Conservation (phyloP, 2,113 vertebrate species). For the Xiphophorus maculatus region DNA sequence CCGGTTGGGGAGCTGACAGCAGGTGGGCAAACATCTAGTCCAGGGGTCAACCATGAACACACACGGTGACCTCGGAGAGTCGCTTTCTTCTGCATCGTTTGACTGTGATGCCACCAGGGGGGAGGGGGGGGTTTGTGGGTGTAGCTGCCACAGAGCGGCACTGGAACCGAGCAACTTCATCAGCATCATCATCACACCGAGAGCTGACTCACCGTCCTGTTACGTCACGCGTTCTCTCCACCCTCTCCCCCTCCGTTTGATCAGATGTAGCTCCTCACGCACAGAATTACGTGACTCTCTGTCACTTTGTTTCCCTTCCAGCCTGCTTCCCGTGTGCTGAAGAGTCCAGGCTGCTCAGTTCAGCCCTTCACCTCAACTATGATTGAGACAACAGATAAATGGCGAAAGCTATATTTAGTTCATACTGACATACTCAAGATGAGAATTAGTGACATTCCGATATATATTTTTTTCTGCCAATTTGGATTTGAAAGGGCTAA, state of each 20-base stretch:
- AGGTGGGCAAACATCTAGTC: conserved; percentile 6
- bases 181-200: neutral
- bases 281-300: neutral
- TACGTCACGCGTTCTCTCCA: conserved; percentile 30
- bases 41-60: neutral
- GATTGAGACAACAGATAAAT: too few species aligned
- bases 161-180: conserved; percentile 12
- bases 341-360: neutral
- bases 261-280: conserved; percentile 8
- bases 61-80: neutral
- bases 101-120: neutral
- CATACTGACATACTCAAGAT: too few species aligned
- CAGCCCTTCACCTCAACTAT: too few species aligned
- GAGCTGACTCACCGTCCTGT: conserved; percentile 40
- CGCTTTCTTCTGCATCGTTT: neutral
- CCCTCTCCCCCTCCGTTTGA: conserved; percentile 7
- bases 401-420: too few species aligned
- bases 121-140: conserved; percentile 26
- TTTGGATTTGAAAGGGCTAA: too few species aligned
- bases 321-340: neutral
- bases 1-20: neutral
- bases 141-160: conserved; percentile 20
- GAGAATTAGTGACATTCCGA: too few species aligned
- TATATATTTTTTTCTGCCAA: too few species aligned
- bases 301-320: conserved; percentile 12